Evolutionary conservation across 2,888 invertebrate species (phyloP), one percentile per base, ranked within the genome.

Genomic region (Drosophila falleni): DNA sequence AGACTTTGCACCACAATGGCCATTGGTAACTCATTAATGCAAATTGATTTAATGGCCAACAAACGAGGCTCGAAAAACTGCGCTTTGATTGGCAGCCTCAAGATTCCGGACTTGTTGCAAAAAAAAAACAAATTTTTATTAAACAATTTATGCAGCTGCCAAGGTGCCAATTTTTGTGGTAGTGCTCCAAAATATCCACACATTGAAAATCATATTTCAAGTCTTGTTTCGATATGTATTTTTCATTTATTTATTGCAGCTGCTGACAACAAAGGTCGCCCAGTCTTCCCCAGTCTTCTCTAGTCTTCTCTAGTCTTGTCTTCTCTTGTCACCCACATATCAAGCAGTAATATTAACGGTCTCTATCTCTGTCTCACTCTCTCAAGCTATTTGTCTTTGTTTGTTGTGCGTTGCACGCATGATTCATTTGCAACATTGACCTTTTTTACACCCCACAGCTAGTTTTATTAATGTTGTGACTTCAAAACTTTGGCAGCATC

Each of bases 211-310:
- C 47, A 76, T 68, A 71, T 59, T 65, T 81, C 51, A 75, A 41
- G n/a, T 15, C 35, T 33, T 49, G 15, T 39, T 65, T 53, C 60
- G 56, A 70, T 63, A 61, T 73, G 58, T 60, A 62, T 54, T 73
- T 61, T 68, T 73, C 55, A 65, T 67, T 69, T 68, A 66, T 74
- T 71, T 68, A 62, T 74, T 65, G 79, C 71, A 73, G 67, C 56
- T 58, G 81, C 71, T 81, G 79, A 87, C 82, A 83, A 53, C 65
- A 49, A 69, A 85, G 87, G 83, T 87, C 82, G 71, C 29, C 29
- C 39, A 23, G 55, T 55, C 55, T 31, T 50, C 49, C 15, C 33
- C 23, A 26, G 37, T 53, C 51, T 53, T 26, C 19, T 23, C 37
- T 26, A 26, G 33, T 33, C 49, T 49, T 29, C 29, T 11, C 49